Conservation (phyloP, 2,797 vertebrate genomes). For the Vespertilio murinus region DNA sequence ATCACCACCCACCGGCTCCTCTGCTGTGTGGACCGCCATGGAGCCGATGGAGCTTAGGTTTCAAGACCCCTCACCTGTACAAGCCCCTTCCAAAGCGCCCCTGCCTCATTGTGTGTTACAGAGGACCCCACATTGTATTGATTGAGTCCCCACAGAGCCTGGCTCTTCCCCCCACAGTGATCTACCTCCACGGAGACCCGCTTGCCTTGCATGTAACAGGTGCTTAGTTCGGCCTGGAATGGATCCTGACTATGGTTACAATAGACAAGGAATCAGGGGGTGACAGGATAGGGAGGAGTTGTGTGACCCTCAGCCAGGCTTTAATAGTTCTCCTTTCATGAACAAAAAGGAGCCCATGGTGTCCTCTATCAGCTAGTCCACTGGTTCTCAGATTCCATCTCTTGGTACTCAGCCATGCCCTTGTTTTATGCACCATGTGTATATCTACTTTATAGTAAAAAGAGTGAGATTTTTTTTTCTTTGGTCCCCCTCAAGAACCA, state of each 20-base stretch:
- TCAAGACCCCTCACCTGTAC: background rate
- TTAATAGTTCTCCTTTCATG: background rate
- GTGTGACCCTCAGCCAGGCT: background rate
- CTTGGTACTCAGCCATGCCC: background rate
- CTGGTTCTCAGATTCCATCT: background rate
- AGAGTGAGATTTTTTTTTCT: background rate
- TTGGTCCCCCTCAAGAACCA: background rate
- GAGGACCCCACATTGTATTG: background rate
- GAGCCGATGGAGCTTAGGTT: background rate
- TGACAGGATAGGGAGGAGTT: background rate
- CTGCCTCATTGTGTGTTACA: background rate
- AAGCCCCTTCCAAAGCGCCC: background rate
- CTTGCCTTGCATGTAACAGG: background rate
- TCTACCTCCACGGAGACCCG: background rate
- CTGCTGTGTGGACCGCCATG: background rate
- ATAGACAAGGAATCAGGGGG: background rate
- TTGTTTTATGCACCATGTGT: background rate
- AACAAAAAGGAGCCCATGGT: background rate
- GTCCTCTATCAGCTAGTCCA: background rate
- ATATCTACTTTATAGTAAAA: background rate
- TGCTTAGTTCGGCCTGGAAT: background rate
- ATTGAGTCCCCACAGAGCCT: background rate
- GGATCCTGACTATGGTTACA: background rate
- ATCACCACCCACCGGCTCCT: background rate
- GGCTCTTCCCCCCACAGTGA: background rate